phyloP scores from a whole-genome alignment of 2,797 vertebrate genomes.

The Sebastes steindachneri region DNA sequence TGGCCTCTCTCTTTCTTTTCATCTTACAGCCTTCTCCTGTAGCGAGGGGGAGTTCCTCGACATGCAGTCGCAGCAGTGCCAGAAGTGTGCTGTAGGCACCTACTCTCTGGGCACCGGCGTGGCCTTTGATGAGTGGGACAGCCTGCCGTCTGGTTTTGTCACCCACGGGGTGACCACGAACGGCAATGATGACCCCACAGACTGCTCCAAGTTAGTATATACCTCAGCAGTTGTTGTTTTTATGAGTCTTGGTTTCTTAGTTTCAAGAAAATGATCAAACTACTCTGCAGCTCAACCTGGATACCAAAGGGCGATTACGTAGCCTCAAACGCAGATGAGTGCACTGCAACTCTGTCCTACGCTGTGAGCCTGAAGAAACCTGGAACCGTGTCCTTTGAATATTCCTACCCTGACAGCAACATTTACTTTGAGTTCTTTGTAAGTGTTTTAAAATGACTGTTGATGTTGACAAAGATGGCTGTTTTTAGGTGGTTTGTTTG shows the following conservation, averaged over 20 bases:
- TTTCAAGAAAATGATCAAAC: not conserved
- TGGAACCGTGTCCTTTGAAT: conserved; percentile 91
- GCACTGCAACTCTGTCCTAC: conserved; percentile 92
- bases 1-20: not conserved
- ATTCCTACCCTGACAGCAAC: conserved; percentile 91
- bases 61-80: conserved; percentile 92
- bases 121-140: conserved; percentile 94
- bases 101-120: conserved; percentile 94
- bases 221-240: not conserved
- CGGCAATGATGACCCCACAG: conserved; percentile 62
- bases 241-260: not conserved
- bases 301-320: conserved; percentile 88
- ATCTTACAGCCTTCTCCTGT: conserved; percentile 91
- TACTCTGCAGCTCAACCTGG: conserved; percentile 90
- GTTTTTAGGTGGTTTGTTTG: not conserved
- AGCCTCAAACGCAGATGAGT: conserved; percentile 94
- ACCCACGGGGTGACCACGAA: conserved; percentile 82
- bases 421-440: conserved; percentile 98
- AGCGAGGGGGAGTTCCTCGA: conserved; percentile 92
- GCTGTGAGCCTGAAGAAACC: conserved; percentile 93
- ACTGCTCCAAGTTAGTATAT: conserved; percentile 89
- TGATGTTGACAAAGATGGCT: not conserved
- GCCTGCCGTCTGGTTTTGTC: conserved; percentile 89
- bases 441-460: conserved; percentile 62
- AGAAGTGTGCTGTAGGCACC: conserved; percentile 88